Evolutionary conservation across 2,797 vertebrate genomes (phyloP).

Genomic region (Karalla daura): DNA sequence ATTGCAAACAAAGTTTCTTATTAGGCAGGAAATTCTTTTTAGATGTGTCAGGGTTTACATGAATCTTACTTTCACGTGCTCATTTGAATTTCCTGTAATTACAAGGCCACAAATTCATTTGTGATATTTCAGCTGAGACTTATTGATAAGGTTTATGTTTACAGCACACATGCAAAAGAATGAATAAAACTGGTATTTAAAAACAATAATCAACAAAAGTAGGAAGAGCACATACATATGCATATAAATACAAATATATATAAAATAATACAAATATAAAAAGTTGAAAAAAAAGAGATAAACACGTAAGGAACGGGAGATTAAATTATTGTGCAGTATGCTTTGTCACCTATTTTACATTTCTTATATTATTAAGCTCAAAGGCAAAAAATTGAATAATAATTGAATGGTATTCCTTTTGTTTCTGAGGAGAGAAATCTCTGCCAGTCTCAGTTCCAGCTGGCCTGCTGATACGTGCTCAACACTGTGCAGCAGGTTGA

Average conservation of each 20-base stretch:
- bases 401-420: conserved; percentile 11
- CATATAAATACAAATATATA: no score
- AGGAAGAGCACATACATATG: no score
- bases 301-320: no score
- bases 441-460: conserved; percentile 14
- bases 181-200: no score
- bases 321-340: no score
- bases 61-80: background rate
- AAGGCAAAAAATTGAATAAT: background rate
- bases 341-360: conserved; percentile 11
- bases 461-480: conserved; percentile 11
- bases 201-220: no score
- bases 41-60: background rate
- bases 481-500: conserved; percentile 42
- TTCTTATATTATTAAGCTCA: no score
- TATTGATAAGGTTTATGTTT: no score
- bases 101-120: background rate
- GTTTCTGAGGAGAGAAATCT: conserved; percentile 28
- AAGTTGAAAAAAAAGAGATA: no score
- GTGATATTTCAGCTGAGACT: background rate
- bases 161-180: no score
- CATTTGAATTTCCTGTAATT: background rate
- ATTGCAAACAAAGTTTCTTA: background rate
- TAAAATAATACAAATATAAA: no score
- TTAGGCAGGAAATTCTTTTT: background rate